Evolutionary conservation across 2,797 vertebrate species (phyloP).

Genomic region (Pseudochaenichthys georgianus): DNA sequence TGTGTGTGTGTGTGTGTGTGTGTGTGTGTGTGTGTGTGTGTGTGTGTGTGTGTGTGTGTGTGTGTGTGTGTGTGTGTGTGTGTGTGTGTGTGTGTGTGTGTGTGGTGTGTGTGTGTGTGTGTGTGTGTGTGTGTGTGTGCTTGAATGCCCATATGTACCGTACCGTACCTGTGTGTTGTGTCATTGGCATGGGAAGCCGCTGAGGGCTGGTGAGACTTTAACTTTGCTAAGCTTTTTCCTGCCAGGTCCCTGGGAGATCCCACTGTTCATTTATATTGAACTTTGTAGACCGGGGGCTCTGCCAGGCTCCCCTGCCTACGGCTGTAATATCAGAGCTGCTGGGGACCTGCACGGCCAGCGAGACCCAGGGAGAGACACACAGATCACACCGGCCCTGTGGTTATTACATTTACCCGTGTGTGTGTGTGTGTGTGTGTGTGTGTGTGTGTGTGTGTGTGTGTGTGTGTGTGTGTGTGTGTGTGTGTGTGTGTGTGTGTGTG

Average conservation of each 20-base stretch:
- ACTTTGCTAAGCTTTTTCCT: conserved; percentile 98
- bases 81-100: no score
- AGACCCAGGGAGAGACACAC: conserved; percentile 76
- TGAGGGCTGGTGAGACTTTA: conserved; percentile 96
- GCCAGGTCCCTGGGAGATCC: conserved; percentile 93
- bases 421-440: conserved; percentile 80
- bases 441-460: conserved; percentile 79
- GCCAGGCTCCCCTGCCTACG: conserved; percentile 94
- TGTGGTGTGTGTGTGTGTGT: neutral
- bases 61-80: no score
- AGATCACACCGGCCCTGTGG: conserved; percentile 85
- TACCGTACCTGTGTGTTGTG: conserved; percentile 57
- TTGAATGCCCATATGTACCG: conserved; percentile 48
- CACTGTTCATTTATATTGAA: conserved; percentile 98
- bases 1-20: no score
- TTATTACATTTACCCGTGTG: conserved; percentile 90
- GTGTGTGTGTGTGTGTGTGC: conserved; percentile 38
- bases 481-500: conserved; percentile 69
- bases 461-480: conserved; percentile 82
- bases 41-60: no score
- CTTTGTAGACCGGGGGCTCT: conserved; percentile 90
- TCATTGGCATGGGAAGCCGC: conserved; percentile 87
- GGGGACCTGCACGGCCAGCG: conserved; percentile 93
- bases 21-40: no score
- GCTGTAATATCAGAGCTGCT: conserved; percentile 94